Evolutionary conservation across 2,888 invertebrate species (phyloP).

Genomic region (Hymenopus coronatus): DNA sequence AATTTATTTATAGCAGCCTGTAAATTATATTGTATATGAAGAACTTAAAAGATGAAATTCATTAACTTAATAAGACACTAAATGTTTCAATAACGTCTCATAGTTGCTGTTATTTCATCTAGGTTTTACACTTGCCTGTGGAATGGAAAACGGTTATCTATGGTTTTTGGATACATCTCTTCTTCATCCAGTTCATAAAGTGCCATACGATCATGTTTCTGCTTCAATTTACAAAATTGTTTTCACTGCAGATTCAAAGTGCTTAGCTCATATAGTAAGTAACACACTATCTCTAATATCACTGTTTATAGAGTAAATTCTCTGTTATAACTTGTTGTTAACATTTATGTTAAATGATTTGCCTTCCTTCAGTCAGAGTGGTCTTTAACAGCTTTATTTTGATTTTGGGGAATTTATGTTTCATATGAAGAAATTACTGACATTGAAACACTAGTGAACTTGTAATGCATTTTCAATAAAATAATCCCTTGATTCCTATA

Average conservation of each 20-base stretch:
- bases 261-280: constrained; percentile 57
- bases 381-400: background rate
- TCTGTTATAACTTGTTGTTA: background rate
- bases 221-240: constrained; percentile 51
- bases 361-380: background rate
- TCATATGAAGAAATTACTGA: background rate
- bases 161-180: constrained; percentile 60
- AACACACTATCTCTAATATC: constrained; percentile 3
- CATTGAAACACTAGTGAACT: background rate
- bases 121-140: constrained; percentile 59
- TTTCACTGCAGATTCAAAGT: constrained; percentile 55
- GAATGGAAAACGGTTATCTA: constrained; percentile 57
- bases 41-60: too few species aligned
- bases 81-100: background rate
- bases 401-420: background rate
- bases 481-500: background rate
- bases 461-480: background rate
- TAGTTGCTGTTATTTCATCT: constrained; percentile 31
- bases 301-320: background rate
- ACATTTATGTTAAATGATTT: background rate
- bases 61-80: background rate
- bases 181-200: constrained; percentile 49
- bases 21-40: too few species aligned
- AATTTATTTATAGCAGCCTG: too few species aligned
- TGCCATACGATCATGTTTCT: constrained; percentile 51